Evolutionary conservation across 2,113 vertebrate genomes (phyloP).

Genomic region (Oryctolagus cuniculus): DNA sequence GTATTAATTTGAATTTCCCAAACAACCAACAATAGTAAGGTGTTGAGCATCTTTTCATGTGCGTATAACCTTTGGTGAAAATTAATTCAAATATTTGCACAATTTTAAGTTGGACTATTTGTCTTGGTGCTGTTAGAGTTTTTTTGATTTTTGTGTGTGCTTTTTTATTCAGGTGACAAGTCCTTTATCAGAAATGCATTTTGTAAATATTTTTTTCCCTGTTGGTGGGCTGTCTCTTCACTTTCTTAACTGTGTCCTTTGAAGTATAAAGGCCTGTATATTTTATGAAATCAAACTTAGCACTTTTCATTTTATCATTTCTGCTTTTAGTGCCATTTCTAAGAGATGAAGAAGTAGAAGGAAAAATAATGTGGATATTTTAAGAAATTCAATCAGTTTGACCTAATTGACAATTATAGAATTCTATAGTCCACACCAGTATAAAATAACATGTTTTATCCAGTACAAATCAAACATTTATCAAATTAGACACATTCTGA

Average conservation of each 20-base stretch:
- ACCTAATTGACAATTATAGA: background rate
- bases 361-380: background rate
- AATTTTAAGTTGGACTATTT: background rate
- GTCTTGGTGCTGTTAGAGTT: background rate
- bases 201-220: background rate
- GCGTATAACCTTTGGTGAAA: background rate
- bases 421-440: background rate
- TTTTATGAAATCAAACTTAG: background rate
- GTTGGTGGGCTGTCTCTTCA: background rate
- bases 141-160: background rate
- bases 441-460: background rate
- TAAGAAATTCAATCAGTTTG: background rate
- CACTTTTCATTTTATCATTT: background rate
- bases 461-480: background rate
- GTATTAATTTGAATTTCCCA: background rate
- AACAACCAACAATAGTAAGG: background rate
- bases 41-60: background rate
- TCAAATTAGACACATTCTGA: background rate
- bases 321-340: background rate
- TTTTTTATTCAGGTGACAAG: background rate
- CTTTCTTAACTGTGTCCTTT: background rate
- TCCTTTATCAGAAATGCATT: background rate
- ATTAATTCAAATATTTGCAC: background rate
- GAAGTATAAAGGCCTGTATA: background rate
- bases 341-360: background rate